phyloP scores from a whole-genome alignment of 2,113 vertebrate species.

The Dolichotis patagonum region DNA sequence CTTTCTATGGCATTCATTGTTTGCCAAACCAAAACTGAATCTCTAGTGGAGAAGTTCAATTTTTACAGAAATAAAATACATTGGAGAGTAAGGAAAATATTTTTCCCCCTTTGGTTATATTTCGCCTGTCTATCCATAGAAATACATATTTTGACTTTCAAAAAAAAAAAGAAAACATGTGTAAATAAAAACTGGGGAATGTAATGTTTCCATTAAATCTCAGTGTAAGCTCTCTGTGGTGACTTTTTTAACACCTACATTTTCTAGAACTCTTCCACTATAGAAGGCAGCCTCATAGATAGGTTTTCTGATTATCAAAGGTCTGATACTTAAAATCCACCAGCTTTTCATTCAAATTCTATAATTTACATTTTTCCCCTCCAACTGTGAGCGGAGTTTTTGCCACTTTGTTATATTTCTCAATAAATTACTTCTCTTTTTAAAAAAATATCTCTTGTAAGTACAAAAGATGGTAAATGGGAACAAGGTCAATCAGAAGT shows the following conservation, averaged over 20 bases:
- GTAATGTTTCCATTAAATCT: slow-evolving; percentile 62
- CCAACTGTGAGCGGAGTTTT: slow-evolving; percentile 60
- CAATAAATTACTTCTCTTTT: slow-evolving; percentile 73
- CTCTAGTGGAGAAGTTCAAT: neutral
- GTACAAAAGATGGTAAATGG: slow-evolving; percentile 76
- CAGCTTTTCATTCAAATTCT: slow-evolving; percentile 43
- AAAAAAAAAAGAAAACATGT: slow-evolving; percentile 36
- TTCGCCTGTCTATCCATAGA: slow-evolving; percentile 50
- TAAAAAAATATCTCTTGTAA: slow-evolving; percentile 48
- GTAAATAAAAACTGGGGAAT: slow-evolving; percentile 40
- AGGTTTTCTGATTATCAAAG: slow-evolving; percentile 65
- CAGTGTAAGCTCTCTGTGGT: slow-evolving; percentile 39
- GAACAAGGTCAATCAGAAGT: slow-evolving; percentile 71
- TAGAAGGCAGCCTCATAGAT: slow-evolving; percentile 57
- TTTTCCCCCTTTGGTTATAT: neutral
- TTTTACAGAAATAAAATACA: slow-evolving; percentile 69
- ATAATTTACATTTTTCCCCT: slow-evolving; percentile 35
- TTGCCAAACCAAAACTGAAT: slow-evolving; percentile 61
- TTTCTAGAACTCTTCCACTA: slow-evolving; percentile 70
- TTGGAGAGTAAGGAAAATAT: slow-evolving; percentile 39
- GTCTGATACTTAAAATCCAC: neutral
- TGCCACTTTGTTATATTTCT: slow-evolving; percentile 76
- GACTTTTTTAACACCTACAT: slow-evolving; percentile 72
- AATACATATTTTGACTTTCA: slow-evolving; percentile 67
- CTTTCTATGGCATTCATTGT: slow-evolving; percentile 32